These are phyloP conservation scores for Dendroctonus ponderosae DNA, from an alignment of 1,140 invertebrate genomes.

Conservation along the genomic window DNA sequence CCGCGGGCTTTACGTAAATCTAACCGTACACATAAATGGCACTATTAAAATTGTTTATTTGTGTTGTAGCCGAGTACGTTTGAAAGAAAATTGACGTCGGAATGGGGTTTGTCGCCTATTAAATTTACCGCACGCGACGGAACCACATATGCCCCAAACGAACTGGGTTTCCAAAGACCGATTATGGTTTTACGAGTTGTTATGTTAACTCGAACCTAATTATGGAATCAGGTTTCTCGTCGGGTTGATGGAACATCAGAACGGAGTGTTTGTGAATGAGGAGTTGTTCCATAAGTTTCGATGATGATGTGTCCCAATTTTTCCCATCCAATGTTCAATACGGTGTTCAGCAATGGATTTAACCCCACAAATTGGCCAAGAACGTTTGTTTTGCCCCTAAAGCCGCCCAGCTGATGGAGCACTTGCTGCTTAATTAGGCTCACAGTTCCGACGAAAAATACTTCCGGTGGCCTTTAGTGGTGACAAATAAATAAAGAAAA, in stretches of 20 bases:
- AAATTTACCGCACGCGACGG: slow-evolving; percentile 26
- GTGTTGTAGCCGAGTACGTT: slow-evolving; percentile 14
- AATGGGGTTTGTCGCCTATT: slow-evolving; percentile 28
- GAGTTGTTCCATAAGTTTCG: neutral
- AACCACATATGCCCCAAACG: slow-evolving; percentile 24
- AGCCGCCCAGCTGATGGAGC: no score
- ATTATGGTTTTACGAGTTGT: slow-evolving; percentile 23
- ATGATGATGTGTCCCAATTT: neutral
- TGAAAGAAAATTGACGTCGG: slow-evolving; percentile 22
- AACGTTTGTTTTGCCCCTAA: no score
- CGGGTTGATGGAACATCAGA: neutral
- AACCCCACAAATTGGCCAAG: no score
- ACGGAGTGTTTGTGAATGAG: neutral
- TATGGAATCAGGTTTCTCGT: slow-evolving; percentile 18
- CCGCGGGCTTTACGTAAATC: slow-evolving; percentile 18
- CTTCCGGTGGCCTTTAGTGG: slow-evolving; percentile 6
- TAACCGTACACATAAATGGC: slow-evolving; percentile 12
- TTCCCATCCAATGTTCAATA: neutral
- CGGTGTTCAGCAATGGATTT: no score
- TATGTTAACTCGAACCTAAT: slow-evolving; percentile 12
- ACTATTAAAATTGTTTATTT: slow-evolving; percentile 28
- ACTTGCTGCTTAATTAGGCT: slow-evolving; percentile 1
- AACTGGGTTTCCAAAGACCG: slow-evolving; percentile 13
- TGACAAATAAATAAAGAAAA: slow-evolving; percentile 17
- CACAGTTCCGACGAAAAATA: slow-evolving; percentile 3